Evolutionary conservation across 2,888 invertebrate species (phyloP).

Genomic region (Lasioglossum leucozonium): DNA sequence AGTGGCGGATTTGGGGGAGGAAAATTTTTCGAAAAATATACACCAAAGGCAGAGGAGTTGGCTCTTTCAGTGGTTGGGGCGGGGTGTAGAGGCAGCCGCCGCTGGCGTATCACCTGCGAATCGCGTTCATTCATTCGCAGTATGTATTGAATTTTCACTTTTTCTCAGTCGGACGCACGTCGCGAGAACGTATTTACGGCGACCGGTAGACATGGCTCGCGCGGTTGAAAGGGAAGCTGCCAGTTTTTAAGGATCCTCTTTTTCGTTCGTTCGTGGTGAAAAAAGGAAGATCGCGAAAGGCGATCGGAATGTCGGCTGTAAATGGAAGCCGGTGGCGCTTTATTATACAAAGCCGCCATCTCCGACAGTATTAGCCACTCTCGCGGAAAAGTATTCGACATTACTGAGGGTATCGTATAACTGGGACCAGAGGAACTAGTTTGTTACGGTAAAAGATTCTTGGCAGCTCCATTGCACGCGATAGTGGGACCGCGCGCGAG

Average conservation of each 20-base stretch:
- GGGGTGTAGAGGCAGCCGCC: too few relatives aligned
- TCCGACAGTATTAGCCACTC: constrained; percentile 57
- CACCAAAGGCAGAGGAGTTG: too few relatives aligned
- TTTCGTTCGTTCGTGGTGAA: not conserved
- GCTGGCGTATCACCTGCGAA: too few relatives aligned
- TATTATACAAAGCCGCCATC: constrained; percentile 58
- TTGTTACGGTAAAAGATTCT: constrained; percentile 71
- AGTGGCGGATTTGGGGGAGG: too few relatives aligned
- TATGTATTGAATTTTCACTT: not conserved
- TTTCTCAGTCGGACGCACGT: not conserved
- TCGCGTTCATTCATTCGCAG: too few relatives aligned
- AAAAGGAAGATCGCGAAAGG: constrained; percentile 25
- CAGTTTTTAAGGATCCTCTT: not conserved
- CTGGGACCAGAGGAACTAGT: constrained; percentile 67
- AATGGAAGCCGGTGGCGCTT: constrained; percentile 44
- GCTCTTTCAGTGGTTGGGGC: too few relatives aligned
- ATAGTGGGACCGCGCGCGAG: constrained; percentile 36
- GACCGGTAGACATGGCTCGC: not conserved
- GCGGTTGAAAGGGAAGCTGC: constrained; percentile 4
- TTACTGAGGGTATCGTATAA: constrained; percentile 67
- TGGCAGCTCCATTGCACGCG: constrained; percentile 67
- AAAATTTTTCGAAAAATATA: too few relatives aligned
- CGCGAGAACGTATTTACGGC: not conserved
- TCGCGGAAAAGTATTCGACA: constrained; percentile 63
- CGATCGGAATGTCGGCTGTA: constrained; percentile 49